These are phyloP conservation scores for Caenorhabditis wallacei DNA, from an alignment of 2,888 invertebrate species.

Conservation along the genomic window DNA sequence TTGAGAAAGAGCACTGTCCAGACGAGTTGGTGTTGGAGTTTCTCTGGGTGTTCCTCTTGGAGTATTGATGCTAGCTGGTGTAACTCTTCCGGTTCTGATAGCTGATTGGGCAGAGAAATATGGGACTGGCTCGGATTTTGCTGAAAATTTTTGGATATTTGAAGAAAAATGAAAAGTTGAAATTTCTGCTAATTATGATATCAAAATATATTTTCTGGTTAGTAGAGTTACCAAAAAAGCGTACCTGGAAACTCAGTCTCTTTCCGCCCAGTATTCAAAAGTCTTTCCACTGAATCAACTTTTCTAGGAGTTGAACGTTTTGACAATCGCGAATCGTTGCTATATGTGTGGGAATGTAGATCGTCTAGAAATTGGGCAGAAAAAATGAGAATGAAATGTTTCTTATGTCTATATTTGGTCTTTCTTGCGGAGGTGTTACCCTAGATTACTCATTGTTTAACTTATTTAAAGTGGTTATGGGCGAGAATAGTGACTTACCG, in stretches of 20 bases:
- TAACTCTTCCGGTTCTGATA: slow-evolving; percentile 17
- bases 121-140: slow-evolving; percentile 33
- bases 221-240: not conserved
- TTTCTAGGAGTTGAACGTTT: slow-evolving; percentile 14
- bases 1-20: slow-evolving; percentile 47
- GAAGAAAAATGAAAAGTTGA: too few species aligned
- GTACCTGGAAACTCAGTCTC: slow-evolving; percentile 75
- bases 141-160: too few species aligned
- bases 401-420: slow-evolving; percentile 41
- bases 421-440: slow-evolving; percentile 13
- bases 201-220: not conserved
- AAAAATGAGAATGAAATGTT: not conserved
- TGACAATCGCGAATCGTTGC: slow-evolving; percentile 21
- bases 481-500: slow-evolving; percentile 9
- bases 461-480: not conserved
- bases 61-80: slow-evolving; percentile 10
- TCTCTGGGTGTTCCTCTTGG: slow-evolving; percentile 22
- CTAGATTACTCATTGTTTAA: slow-evolving; percentile 53
- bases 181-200: too few species aligned
- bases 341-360: slow-evolving; percentile 35
- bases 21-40: slow-evolving; percentile 20
- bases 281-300: slow-evolving; percentile 58
- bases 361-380: slow-evolving; percentile 19
- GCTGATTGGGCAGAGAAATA: slow-evolving; percentile 63
- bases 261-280: slow-evolving; percentile 53